Conservation (phyloP, 2,888 invertebrate genomes). For the Xestia rhomboidea region DNA sequence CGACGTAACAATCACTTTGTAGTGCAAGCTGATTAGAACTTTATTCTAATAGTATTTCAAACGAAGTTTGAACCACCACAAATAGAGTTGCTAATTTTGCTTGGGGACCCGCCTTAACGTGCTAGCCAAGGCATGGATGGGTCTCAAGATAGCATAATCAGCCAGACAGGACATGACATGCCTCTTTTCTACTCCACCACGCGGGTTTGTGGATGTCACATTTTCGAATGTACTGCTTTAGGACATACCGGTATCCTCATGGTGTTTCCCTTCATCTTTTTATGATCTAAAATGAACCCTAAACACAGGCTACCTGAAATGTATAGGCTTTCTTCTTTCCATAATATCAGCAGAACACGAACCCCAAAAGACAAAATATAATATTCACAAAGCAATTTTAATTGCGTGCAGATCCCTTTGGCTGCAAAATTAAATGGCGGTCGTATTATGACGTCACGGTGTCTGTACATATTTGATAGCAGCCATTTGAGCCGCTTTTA, state of each 20-base stretch:
- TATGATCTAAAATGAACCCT: not conserved
- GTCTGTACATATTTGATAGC: conserved; percentile 40
- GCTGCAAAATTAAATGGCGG: conserved; percentile 55
- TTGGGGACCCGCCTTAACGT: too few relatives aligned
- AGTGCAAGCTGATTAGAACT: too few relatives aligned
- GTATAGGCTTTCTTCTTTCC: conserved; percentile 12
- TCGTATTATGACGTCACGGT: conserved; percentile 26
- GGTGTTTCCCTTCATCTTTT: not conserved
- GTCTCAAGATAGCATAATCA: too few relatives aligned
- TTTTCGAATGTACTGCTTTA: not conserved
- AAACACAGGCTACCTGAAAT: not conserved
- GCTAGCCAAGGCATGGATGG: too few relatives aligned
- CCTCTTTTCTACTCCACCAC: too few relatives aligned
- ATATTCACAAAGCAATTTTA: conserved; percentile 54
- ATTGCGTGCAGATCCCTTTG: conserved; percentile 29
- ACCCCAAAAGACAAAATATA: conserved; percentile 37
- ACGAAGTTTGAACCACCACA: too few relatives aligned
- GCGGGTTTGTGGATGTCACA: too few relatives aligned
- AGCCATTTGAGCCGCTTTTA: conserved; percentile 18
- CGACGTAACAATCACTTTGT: too few relatives aligned
- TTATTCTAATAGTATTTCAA: too few relatives aligned
- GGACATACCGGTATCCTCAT: not conserved
- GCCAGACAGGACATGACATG: too few relatives aligned
- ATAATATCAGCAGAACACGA: conserved; percentile 14
- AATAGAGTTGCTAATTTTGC: too few relatives aligned